Percentiles rank a stretch among this genome's conserved stretches.
phyloP scores from a whole-genome alignment of 2,113 vertebrate species.

The Pitta sordida region DNA sequence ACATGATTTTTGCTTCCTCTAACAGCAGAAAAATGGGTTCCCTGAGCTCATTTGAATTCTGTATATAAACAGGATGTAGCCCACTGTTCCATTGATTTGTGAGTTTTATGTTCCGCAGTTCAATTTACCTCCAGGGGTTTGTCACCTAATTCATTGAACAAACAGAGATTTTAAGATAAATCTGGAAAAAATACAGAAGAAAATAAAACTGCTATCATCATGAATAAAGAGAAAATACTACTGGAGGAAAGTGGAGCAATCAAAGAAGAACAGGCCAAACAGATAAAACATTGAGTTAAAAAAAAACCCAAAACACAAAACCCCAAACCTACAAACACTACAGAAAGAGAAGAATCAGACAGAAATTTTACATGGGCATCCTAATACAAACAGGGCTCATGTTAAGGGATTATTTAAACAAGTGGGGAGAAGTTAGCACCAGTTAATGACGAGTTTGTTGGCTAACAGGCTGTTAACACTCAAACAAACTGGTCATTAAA shows the following conservation, averaged over 20 bases:
- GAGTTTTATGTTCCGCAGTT: slow-evolving; percentile 34
- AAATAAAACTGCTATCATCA: not conserved
- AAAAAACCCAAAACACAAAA: not conserved
- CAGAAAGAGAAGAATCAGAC: not conserved
- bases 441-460: slow-evolving; percentile 78
- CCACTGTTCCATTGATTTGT: slow-evolving; percentile 26
- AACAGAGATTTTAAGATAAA: slow-evolving; percentile 31
- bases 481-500: slow-evolving; percentile 77
- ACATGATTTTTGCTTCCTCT: not conserved
- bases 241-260: not conserved
- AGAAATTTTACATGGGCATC: slow-evolving; percentile 27
- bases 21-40: not conserved
- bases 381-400: slow-evolving; percentile 43
- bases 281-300: not conserved
- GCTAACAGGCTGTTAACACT: slow-evolving; percentile 82
- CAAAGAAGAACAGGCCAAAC: not conserved
- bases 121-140: slow-evolving; percentile 55
- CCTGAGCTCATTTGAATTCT: slow-evolving; percentile 21
- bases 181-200: not conserved
- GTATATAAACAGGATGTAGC: slow-evolving; percentile 7
- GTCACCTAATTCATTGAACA: slow-evolving; percentile 56
- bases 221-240: not conserved
- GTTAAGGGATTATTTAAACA: slow-evolving; percentile 69
- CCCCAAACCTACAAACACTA: no score
- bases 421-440: slow-evolving; percentile 71